Evolutionary conservation across 2,888 invertebrate genomes (phyloP), one percentile per base, ranked within the genome.

Genomic region (Scaptomyza polygonia): DNA sequence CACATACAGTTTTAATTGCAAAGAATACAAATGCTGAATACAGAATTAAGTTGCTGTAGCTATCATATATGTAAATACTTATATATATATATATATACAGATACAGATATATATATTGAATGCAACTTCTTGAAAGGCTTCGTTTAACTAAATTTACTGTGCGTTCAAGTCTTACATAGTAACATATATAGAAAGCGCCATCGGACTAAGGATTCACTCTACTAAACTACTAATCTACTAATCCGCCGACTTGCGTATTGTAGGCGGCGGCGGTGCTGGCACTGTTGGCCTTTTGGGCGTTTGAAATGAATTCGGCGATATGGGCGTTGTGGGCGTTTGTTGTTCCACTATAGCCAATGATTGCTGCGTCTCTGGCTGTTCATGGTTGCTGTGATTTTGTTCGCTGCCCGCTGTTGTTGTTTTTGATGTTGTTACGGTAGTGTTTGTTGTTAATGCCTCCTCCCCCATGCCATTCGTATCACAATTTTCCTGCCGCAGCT

Each of bases 211-310:
- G 75, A 75, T 66, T 68, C 67, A 52, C 43, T 45, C 47, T 44
- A 49, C 14, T 48, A 58, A 62, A 59, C 43, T 83, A 39, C 70
- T 85, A 36, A 36, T 36, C 25, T 14, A 51, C 42, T 64, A 90
- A 55, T 90, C 90, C 30, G 72, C 54, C 56, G 72, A 82, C 63
- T 90, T 90, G 61, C 90, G 89, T 59, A 78, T 72, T 64, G 81
- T 82, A 16, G 90, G 90, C 21, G 90, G 90, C 16, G 90, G 90
- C 29, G 90, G 90, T 70, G 90, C 90, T 68, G 90, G 90, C 71
- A 90, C 90, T 51, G 90, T 90, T 54, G 90, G 90, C 72, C 90
- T 78, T 69, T 90, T 90, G 34, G 90, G 89, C 70, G 88, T 89
- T 45, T 89, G 77, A 72, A 88, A 81, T 71, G 88, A 88, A 65